Evolutionary conservation across 1,140 invertebrate species (phyloP).

Genomic region (Coelopa frigida): DNA sequence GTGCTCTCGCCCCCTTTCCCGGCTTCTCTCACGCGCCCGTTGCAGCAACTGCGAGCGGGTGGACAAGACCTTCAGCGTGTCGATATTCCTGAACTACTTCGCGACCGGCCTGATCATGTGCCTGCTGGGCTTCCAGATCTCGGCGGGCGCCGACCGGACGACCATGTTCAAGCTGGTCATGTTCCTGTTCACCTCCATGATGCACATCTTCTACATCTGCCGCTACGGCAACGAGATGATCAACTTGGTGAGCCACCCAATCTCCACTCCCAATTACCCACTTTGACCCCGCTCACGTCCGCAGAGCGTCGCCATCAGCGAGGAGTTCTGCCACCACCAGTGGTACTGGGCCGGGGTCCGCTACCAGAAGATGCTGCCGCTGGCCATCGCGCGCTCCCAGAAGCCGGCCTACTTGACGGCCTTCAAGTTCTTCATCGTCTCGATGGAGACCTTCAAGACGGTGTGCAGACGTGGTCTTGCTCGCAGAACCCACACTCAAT

Average conservation of each 20-base stretch:
- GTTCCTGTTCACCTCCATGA: neutral
- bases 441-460: neutral
- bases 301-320: neutral
- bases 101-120: neutral
- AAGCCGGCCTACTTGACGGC: neutral
- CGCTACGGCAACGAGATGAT: neutral
- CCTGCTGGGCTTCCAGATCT: slow-evolving; percentile 1
- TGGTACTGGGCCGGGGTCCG: neutral
- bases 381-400: neutral
- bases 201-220: neutral
- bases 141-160: neutral
- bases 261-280: too few species aligned
- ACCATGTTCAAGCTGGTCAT: neutral
- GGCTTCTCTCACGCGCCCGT: too few species aligned
- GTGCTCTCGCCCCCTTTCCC: too few species aligned
- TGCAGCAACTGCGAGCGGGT: neutral
- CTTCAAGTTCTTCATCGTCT: neutral
- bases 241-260: too few species aligned
- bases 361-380: neutral
- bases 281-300: too few species aligned
- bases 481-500: slow-evolving; percentile 15
- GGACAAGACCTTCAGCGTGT: neutral
- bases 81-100: slow-evolving; percentile 5
- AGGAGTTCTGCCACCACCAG: neutral
- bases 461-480: neutral